Evolutionary conservation across 35 echinoderm and acorn worm species (phyloP), one percentile per base, ranked within the genome.

Genomic region (Hemicentrotus pulcherrimus): DNA sequence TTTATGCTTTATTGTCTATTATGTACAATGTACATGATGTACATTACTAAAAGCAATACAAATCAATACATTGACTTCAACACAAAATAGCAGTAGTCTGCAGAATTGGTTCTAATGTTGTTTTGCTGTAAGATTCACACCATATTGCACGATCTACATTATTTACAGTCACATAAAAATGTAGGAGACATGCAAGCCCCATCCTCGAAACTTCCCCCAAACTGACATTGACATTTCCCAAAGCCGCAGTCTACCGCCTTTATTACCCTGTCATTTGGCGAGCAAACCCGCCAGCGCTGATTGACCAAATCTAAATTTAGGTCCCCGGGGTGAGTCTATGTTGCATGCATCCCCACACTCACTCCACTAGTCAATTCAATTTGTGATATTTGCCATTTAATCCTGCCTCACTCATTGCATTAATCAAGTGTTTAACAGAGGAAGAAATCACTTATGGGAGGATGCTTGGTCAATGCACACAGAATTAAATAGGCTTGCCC

Each of bases 261-360:
- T 78, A 78, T 78, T 28, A 78, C 24, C 65, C 65, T 22, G 65
- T 78, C 22, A 22, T 78, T 7, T n/a, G 18, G 65, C 19, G 7
- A 78, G 65, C 65, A 22, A 78, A 22, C 22, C 65, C 7, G 65
- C 22, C 65, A 78, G 65, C 65, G 65, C 19, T 78, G 65, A 78
- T n/a, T 28, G 65, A 78, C 65, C 65, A 78, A 78, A 78, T 78
- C 65, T 78, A 78, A 78, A 78, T 78, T 78, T 78, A n/a, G 65
- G 28, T 78, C 65, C 28, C 65, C 65, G 9, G 65, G 24, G 22
- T 78, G 65, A 78, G 65, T n/a, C 28, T 78, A 78, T 6, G 28
- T 78, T 2, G 11, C 52, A 11, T 59, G 52, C 35, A 41, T 59
- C 52, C 65, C 19, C 19, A 78, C 65, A 78, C 65, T 78, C 65